These are phyloP conservation scores for Conus ventricosus DNA, from an alignment of 1,140 invertebrate genomes.

Conservation along the genomic window DNA sequence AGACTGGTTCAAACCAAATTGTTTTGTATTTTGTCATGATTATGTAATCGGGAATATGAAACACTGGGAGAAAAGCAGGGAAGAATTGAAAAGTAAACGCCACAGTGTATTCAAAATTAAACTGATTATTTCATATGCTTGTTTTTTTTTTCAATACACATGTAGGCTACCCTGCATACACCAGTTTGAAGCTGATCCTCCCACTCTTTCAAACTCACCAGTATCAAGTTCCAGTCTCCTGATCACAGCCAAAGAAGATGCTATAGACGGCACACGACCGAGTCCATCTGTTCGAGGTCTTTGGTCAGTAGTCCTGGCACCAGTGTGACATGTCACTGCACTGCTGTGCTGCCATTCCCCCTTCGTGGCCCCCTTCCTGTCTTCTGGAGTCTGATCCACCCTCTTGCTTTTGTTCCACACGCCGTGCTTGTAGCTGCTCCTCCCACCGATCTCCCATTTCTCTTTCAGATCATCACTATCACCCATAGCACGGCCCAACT, in stretches of 20 bases:
- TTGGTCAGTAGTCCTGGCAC: neutral
- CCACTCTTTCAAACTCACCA: neutral
- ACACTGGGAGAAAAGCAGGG: too few species aligned
- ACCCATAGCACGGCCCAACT: neutral
- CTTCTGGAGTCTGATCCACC: neutral
- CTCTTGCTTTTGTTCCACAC: neutral
- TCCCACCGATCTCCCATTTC: neutral
- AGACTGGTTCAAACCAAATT: too few species aligned
- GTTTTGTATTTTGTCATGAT: too few species aligned
- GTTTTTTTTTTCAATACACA: neutral
- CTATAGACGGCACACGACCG: neutral
- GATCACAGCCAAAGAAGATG: neutral
- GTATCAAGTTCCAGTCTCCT: neutral
- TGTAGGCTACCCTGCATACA: too few species aligned
- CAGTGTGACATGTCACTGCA: neutral
- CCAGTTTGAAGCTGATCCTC: neutral
- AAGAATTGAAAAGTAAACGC: too few species aligned
- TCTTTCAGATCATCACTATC: neutral
- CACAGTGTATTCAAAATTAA: neutral
- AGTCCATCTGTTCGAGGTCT: neutral
- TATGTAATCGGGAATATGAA: too few species aligned
- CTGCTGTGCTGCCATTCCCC: neutral
- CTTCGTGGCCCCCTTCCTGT: neutral
- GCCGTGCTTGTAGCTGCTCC: neutral
- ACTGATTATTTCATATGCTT: neutral